phyloP scores from a whole-genome alignment of 2,888 invertebrate species.

The Cryptocheilus praepositus region DNA sequence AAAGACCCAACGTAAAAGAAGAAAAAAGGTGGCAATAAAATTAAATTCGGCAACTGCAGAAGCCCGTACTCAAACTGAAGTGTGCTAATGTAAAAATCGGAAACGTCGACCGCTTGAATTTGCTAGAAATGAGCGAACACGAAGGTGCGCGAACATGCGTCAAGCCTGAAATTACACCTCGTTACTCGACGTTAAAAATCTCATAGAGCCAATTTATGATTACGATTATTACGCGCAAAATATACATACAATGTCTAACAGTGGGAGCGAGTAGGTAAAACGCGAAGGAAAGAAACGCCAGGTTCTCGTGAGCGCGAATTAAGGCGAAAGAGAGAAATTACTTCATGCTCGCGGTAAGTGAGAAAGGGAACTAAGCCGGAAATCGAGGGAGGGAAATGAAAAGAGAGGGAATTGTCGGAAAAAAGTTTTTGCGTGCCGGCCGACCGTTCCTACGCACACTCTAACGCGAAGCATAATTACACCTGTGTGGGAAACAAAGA shows the following conservation, averaged over 20 bases:
- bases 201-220: constrained; percentile 17
- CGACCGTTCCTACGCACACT: constrained; percentile 4
- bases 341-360: background rate
- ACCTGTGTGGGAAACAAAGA: too few relatives aligned
- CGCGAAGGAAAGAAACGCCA: background rate
- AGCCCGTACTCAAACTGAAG: too few relatives aligned
- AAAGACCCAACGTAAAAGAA: too few relatives aligned
- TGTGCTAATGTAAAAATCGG: too few relatives aligned
- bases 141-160: too few relatives aligned
- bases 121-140: too few relatives aligned
- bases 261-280: constrained; percentile 4
- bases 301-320: background rate
- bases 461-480: constrained; percentile 5
- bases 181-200: background rate
- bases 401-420: constrained; percentile 12
- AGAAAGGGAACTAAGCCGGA: background rate
- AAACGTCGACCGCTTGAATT: too few relatives aligned
- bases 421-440: constrained; percentile 8
- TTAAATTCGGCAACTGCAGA: too few relatives aligned
- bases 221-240: constrained; percentile 19
- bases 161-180: too few relatives aligned
- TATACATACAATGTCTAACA: constrained; percentile 29
- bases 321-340: too few relatives aligned
- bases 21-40: too few relatives aligned
- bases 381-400: background rate